Evolutionary conservation across 2,797 vertebrate genomes (phyloP), one percentile per base, ranked within the genome.

Genomic region (Tangara arthus): DNA sequence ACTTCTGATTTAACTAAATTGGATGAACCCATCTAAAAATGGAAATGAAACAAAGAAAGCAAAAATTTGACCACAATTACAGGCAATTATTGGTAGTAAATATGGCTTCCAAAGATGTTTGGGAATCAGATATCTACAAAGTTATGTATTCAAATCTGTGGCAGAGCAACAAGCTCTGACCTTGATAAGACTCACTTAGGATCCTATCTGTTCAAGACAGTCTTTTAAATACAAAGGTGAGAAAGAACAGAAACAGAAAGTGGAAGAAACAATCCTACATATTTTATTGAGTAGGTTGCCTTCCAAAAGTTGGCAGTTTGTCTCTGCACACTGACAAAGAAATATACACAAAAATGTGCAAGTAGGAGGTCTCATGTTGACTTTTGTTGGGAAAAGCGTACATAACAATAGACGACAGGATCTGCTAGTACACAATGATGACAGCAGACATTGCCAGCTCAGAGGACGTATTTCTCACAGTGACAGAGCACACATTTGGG

Each of bases 221-320:
- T 88, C 55, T 83, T 95, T 86, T 91, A 86, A 91, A 95, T 69
- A 42, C 37, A 86, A 94, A 96, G 93, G 87, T 94, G 91, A 94
- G 89, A 92, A 95, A 93, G 91, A 96, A 94, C 73, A 94, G 85
- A 96, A 93, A 52, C 89, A 96, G 89, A 90, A 95, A 93, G 66
- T 26, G 27, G 30, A 78, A 93, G 89, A 75, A 92, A 71, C 47
- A 87, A 44, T 19, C 26, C 28, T 42, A 82, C 64, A 59, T 78
- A 72, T 47, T 83, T 94, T 68, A 37, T 68, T 65, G 50, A 86
- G 46, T 56, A 42, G 49, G 41, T 90, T 4, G 4, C 47, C 47
- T 81, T 86, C 47, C 50, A 52, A 70, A 81, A 35, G 24, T 19
- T 63, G 52, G 26, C 41, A 52, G 34, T 44, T 78, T 4, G 3